phyloP scores from a whole-genome alignment of 2,113 vertebrate species.

The Neogale vison region DNA sequence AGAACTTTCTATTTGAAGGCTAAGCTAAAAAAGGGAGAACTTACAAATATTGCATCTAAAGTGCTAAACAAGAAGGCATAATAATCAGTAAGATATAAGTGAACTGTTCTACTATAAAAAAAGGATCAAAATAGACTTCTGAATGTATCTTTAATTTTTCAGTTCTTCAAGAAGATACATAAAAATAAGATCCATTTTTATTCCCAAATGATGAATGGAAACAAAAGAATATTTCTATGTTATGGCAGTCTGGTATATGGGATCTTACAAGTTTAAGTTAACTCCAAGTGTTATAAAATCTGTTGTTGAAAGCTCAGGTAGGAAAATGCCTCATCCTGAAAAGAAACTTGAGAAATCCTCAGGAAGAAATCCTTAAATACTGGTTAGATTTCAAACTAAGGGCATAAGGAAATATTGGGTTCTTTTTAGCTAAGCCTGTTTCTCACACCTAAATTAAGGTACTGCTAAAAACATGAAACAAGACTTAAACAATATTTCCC shows the following conservation, averaged over 20 bases:
- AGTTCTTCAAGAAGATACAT: slow-evolving; percentile 7
- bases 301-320: not conserved
- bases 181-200: slow-evolving; percentile 5
- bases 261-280: not conserved
- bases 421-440: not conserved
- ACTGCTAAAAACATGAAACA: not conserved
- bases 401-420: not conserved
- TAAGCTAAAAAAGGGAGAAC: not conserved
- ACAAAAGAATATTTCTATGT: not conserved
- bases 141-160: slow-evolving; percentile 9
- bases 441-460: not conserved
- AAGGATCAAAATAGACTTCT: not conserved
- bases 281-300: not conserved
- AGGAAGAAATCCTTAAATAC: not conserved
- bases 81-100: not conserved
- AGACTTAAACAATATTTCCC: not conserved
- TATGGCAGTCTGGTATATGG: not conserved
- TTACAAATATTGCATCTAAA: not conserved
- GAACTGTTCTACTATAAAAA: not conserved
- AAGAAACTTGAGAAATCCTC: not conserved
- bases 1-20: not conserved
- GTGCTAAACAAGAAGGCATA: not conserved
- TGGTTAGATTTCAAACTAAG: not conserved
- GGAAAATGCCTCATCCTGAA: not conserved
- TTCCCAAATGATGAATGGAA: not conserved